A percentile compares a stretch with the other conserved stretches of the same genome.
phyloP scores from a whole-genome alignment of 2,888 invertebrate genomes.

The Linyphia triangularis region DNA sequence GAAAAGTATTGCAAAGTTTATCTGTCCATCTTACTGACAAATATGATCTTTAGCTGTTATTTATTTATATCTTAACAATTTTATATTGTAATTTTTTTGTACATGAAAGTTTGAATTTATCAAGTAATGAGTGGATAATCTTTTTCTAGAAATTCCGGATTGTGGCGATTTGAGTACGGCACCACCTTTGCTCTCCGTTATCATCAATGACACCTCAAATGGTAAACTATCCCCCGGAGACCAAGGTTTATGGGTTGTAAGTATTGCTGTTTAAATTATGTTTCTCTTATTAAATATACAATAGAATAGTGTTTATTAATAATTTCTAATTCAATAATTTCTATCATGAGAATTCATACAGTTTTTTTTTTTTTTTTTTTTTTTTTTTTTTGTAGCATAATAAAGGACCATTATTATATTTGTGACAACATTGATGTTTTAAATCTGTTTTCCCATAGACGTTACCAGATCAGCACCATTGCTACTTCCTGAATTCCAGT shows the following conservation, averaged over 20 bases:
- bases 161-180: conserved; percentile 83
- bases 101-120: not conserved
- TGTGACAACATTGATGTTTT: too few species aligned
- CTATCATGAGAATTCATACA: too few species aligned
- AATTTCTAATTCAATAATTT: not conserved
- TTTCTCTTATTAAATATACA: too few species aligned
- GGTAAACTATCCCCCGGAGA: conserved; percentile 87
- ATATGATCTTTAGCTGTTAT: too few species aligned
- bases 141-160: conserved; percentile 73
- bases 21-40: too few species aligned
- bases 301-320: too few species aligned
- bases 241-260: conserved; percentile 91
- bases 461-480: conserved; percentile 94
- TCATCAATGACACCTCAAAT: conserved; percentile 88
- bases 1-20: too few species aligned
- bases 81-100: too few species aligned
- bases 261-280: too few species aligned
- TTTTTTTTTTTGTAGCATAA: not conserved
- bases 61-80: too few species aligned
- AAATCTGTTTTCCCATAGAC: conserved; percentile 72
- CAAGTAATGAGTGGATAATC: not conserved
- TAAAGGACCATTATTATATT: too few species aligned
- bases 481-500: conserved; percentile 94
- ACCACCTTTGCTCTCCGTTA: conserved; percentile 87
- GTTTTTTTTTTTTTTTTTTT: too few species aligned